Conservation (phyloP, 1,140 invertebrate species). For the Himalopsyche phryganea region DNA sequence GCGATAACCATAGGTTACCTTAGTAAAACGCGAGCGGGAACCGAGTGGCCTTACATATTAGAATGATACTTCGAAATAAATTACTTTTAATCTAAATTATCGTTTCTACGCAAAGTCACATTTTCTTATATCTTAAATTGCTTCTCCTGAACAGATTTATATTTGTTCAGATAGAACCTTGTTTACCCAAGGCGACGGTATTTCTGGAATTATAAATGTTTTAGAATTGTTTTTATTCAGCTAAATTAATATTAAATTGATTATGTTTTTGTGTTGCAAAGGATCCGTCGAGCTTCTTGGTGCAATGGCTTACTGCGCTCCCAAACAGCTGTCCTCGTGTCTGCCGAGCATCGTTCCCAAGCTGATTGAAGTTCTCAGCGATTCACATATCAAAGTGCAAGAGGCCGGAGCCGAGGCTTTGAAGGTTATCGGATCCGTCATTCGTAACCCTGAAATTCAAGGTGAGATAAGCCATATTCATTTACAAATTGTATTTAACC, state of each 20-base stretch:
- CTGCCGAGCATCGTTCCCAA: conserved; percentile 98
- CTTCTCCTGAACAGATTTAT: no score
- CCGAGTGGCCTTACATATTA: no score
- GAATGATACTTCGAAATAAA: no score
- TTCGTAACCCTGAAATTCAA: conserved; percentile 98
- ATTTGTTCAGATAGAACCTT: no score
- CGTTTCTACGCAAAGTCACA: no score
- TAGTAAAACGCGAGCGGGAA: no score
- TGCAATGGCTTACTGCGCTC: conserved; percentile 97
- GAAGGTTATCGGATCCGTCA: conserved; percentile 95
- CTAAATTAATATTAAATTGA: background rate
- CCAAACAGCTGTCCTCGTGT: conserved; percentile 96
- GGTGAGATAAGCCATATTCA: conserved; percentile 52
- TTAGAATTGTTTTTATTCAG: background rate
- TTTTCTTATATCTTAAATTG: no score
- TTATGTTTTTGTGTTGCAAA: conserved; percentile 38
- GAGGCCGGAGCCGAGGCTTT: conserved; percentile 92
- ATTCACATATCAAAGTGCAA: conserved; percentile 98
- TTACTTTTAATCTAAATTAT: no score
- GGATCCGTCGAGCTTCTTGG: conserved; percentile 95
- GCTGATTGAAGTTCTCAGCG: conserved; percentile 93
- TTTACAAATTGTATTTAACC: background rate
- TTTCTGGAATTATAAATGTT: no score
- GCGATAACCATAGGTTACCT: no score
- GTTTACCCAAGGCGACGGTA: no score